Evolutionary conservation across 2,797 vertebrate species (phyloP).

Genomic region (Diceros bicornis): DNA sequence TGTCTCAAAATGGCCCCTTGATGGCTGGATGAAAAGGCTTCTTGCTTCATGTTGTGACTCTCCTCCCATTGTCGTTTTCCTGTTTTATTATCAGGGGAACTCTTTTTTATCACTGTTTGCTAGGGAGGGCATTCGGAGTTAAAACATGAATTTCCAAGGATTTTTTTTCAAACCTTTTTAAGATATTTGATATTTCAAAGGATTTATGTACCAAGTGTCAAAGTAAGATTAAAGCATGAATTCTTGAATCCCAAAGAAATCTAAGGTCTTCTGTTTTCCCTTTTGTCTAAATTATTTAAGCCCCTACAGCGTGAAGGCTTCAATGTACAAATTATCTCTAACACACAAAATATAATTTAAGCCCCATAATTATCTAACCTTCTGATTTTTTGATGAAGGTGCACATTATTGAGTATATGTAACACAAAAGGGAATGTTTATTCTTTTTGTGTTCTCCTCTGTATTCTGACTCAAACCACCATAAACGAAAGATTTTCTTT

Average conservation of each 20-base stretch:
- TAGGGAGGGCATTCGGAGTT: not conserved
- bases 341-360: slow-evolving; percentile 4
- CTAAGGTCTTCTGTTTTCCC: not conserved
- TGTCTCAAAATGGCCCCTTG: not conserved
- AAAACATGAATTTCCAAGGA: slow-evolving; percentile 39
- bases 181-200: slow-evolving; percentile 43
- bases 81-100: not conserved
- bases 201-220: not conserved
- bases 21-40: slow-evolving; percentile 35
- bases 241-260: slow-evolving; percentile 26
- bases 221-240: not conserved
- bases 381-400: slow-evolving; percentile 25
- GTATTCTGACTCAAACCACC: slow-evolving; percentile 10
- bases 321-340: not conserved
- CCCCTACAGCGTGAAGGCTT: not conserved
- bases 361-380: slow-evolving; percentile 43
- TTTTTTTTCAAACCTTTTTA: slow-evolving; percentile 43
- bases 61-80: not conserved
- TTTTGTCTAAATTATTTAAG: slow-evolving; percentile 41
- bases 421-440: not conserved
- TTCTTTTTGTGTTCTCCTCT: not conserved
- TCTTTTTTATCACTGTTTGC: not conserved
- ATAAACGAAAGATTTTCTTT: not conserved
- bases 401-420: slow-evolving; percentile 64
- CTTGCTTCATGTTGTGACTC: not conserved